Evolutionary conservation across 2,888 invertebrate genomes (phyloP).

Genomic region (Ophion obscuratus): DNA sequence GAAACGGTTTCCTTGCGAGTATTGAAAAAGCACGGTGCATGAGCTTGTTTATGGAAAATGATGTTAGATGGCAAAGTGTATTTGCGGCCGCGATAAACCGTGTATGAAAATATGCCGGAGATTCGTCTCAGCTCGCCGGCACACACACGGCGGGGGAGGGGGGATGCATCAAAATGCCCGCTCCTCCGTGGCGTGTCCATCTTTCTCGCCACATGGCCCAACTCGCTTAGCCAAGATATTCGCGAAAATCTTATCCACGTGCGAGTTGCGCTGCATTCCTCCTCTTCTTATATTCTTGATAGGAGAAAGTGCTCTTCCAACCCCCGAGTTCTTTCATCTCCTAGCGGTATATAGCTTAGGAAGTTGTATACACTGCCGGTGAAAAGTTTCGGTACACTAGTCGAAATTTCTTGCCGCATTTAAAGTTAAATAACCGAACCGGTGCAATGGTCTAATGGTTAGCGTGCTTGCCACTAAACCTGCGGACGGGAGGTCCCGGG

Average conservation of each 20-base stretch:
- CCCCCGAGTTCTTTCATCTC: constrained; percentile 53
- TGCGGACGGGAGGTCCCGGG: no score
- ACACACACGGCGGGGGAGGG: no score
- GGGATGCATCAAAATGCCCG: constrained; percentile 27
- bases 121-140: background rate
- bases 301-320: constrained; percentile 12
- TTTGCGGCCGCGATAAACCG: background rate
- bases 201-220: constrained; percentile 50
- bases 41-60: no score
- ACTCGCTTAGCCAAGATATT: constrained; percentile 3
- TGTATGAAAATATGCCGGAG: background rate
- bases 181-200: background rate
- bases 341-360: constrained; percentile 2
- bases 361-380: constrained; percentile 1
- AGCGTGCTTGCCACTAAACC: no score
- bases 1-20: no score
- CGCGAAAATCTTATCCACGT: constrained; percentile 21
- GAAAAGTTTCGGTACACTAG: no score
- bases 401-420: no score
- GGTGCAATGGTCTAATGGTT: no score
- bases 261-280: no score
- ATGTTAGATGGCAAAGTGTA: no score
- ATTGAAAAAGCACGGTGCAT: no score
- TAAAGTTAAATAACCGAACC: no score
- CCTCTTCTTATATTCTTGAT: constrained; percentile 19